These are phyloP conservation scores for Vanessa tameamea DNA, from an alignment of 1,140 invertebrate species.

Conservation along the genomic window DNA sequence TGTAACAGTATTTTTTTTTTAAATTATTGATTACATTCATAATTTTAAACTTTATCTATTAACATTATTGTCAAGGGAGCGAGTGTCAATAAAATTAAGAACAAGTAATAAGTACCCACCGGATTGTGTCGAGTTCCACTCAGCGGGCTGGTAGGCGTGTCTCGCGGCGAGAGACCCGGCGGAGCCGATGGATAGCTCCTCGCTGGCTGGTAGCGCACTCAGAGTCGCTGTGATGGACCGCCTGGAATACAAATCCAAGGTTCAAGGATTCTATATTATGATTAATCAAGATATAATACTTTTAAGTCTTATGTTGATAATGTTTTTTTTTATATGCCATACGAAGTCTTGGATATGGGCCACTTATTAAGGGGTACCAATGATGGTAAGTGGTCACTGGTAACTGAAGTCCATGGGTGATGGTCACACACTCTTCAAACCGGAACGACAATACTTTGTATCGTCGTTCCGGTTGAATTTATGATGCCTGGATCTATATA, in stretches of 20 bases:
- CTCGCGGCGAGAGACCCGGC: constrained; percentile 86
- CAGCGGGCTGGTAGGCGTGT: constrained; percentile 77
- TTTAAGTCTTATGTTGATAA: background rate
- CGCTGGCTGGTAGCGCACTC: constrained; percentile 80
- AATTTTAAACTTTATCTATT: background rate
- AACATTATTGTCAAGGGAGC: background rate
- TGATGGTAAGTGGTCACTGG: no score
- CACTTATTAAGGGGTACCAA: no score
- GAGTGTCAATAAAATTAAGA: background rate
- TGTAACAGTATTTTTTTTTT: no score
- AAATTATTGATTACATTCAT: no score
- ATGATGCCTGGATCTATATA: no score
- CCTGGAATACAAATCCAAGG: constrained; percentile 58
- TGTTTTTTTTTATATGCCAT: no score
- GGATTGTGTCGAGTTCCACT: constrained; percentile 66
- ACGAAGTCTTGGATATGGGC: no score
- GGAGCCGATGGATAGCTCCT: constrained; percentile 89
- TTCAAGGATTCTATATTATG: background rate
- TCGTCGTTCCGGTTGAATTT: no score
- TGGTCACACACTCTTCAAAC: no score
- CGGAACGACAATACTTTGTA: no score
- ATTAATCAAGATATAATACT: background rate
- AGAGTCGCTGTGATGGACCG: constrained; percentile 85
- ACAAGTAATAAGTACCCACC: constrained; percentile 44
- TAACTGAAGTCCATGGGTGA: no score